Evolutionary conservation across 92 coral and sea anemone species (phyloP), one percentile per base, ranked within the genome.

Genomic region (Epizoanthus stellaris): DNA sequence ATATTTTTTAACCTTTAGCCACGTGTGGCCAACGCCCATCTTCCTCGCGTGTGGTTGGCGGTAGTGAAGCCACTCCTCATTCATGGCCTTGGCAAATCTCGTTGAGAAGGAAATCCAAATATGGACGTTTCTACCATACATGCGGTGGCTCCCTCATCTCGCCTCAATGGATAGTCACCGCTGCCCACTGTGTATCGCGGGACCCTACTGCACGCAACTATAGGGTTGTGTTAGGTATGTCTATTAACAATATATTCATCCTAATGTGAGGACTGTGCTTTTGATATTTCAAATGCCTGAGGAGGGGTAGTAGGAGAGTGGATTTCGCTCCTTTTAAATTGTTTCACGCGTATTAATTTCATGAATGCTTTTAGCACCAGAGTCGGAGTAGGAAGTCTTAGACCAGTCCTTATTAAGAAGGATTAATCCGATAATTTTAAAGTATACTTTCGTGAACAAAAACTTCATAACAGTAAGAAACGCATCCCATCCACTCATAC

Each of bases 71-170:
- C 25, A 30, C 66, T 45, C 96, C 93, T 7, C 93, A 93, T 69
- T 84, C 93, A 0, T 93, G 96, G 96, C 96, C 96, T 5, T 93
- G 96, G 96, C 96, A 93, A 70, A 91, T 82, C 16, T 85, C 88
- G 49, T 87, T 85, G 34, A 84, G 80, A 6, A 62, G 57, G 36
- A 42, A 83, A 52, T 25, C 87, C 75, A 52, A 62, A 25, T 75
- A 66, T 14, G 90, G 92, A 19, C 38, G 38, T 4, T 93, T 85
- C 11, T 23, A 9, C 19, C 92, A 90, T 36, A 91, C 91, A 4
- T 93, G 96, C 67, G 94, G 96, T 4, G 94, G 96, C 21, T 85
- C 96, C 3, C 87, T 93, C 66, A 76, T 93, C 12, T 70, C 84
- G 21, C 85, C 84, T 25, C 75, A 66, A 34, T 88, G 91, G 85